A percentile compares a stretch with the other conserved stretches of the same genome.
Evolutionary conservation across 1,140 invertebrate genomes (phyloP).

Genomic region (Ylistrum balloti): DNA sequence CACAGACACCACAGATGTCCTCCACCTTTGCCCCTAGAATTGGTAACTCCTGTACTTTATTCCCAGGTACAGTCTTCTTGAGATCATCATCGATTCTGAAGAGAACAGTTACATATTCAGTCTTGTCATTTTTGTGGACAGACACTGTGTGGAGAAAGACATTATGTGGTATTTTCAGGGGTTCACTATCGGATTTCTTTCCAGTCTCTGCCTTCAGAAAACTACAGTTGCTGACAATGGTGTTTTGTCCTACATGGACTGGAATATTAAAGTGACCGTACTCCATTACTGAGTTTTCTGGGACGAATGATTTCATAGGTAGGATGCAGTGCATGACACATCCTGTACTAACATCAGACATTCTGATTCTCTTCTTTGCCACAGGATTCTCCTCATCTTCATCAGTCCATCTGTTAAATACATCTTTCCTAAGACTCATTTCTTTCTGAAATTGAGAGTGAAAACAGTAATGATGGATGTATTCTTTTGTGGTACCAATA

Average conservation of each 20-base stretch:
- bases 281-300: constrained; percentile 78
- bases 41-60: constrained; percentile 60
- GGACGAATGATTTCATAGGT: constrained; percentile 60
- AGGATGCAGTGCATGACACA: constrained; percentile 79
- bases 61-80: constrained; percentile 73
- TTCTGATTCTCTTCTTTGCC: constrained; percentile 43
- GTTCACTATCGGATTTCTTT: background rate
- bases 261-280: constrained; percentile 80
- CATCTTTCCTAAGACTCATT: constrained; percentile 74
- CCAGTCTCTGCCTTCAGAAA: constrained; percentile 22
- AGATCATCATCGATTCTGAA: constrained; percentile 81
- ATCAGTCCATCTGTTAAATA: constrained; percentile 71
- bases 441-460: constrained; percentile 74
- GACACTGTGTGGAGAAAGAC: constrained; percentile 82
- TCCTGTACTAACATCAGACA: constrained; percentile 62
- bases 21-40: constrained; percentile 74
- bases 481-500: constrained; percentile 83
- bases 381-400: background rate
- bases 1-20: constrained; percentile 56
- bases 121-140: constrained; percentile 63
- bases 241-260: constrained; percentile 75
- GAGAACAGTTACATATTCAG: constrained; percentile 81
- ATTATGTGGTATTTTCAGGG: constrained; percentile 75
- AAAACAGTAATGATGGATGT: constrained; percentile 80
- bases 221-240: constrained; percentile 82